Percentiles rank a stretch among this genome's conserved stretches.
These are phyloP conservation scores for Cygnus buccinator DNA, from an alignment of 2,113 vertebrate species.

Conservation along the genomic window DNA sequence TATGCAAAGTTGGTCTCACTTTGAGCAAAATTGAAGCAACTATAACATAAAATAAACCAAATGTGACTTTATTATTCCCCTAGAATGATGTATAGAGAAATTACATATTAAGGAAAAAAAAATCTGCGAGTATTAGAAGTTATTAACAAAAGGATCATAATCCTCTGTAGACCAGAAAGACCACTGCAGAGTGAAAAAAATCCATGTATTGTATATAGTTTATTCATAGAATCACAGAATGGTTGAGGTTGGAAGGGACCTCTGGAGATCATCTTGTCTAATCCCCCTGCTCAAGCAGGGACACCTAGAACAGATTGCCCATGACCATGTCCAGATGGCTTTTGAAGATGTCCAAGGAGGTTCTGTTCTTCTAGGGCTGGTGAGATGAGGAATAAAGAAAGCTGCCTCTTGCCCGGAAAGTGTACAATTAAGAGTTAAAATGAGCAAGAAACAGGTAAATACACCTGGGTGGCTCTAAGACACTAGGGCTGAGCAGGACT, in stretches of 20 bases:
- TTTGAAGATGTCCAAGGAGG: background rate
- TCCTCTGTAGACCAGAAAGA: background rate
- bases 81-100: background rate
- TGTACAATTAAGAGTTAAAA: background rate
- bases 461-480: background rate
- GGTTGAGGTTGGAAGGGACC: background rate
- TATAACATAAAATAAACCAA: background rate
- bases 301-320: background rate
- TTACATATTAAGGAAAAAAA: background rate
- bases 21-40: background rate
- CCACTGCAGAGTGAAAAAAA: background rate
- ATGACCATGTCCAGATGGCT: background rate
- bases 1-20: background rate
- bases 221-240: background rate
- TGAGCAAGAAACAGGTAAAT: background rate
- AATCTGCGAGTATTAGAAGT: background rate
- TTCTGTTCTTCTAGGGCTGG: background rate
- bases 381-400: background rate
- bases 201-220: accelerated
- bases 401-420: background rate
- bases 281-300: background rate
- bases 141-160: background rate
- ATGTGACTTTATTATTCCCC: background rate
- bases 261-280: background rate
- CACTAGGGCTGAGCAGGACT: background rate